Conservation (phyloP, 2,888 invertebrate genomes). For the Coelopa pilipes region DNA sequence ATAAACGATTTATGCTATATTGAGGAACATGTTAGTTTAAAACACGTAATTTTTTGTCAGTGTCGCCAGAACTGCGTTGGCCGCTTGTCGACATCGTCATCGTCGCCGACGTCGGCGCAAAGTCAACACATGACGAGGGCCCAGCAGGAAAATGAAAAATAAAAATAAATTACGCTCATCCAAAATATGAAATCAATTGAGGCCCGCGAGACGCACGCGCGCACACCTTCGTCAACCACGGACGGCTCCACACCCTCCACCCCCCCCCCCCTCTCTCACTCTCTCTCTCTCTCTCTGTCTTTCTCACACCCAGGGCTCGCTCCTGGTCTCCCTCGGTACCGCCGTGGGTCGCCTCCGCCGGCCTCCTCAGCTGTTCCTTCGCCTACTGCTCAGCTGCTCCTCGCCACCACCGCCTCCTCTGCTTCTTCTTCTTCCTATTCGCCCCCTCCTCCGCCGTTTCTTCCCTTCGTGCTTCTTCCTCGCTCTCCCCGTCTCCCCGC, state of each 20-base stretch:
- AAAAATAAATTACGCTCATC: too few relatives aligned
- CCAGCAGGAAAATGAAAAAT: not conserved
- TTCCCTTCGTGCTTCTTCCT: too few relatives aligned
- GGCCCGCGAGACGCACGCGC: constrained; percentile 21
- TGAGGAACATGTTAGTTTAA: too few relatives aligned
- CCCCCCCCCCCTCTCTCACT: not conserved
- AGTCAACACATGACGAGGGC: constrained; percentile 9
- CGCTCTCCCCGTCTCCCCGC: too few relatives aligned
- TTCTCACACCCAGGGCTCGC: too few relatives aligned
- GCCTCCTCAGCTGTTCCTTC: too few relatives aligned
- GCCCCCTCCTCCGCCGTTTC: too few relatives aligned
- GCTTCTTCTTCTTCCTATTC: constrained; percentile 13
- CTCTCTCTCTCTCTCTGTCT: not conserved
- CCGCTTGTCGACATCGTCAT: not conserved
- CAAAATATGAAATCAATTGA: constrained; percentile 5
- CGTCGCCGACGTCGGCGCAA: not conserved
- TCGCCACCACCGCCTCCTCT: not conserved
- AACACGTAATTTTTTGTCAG: not conserved
- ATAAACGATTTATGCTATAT: too few relatives aligned
- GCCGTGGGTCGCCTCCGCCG: too few relatives aligned
- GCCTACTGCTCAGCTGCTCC: too few relatives aligned
- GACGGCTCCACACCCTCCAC: not conserved
- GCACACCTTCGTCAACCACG: constrained; percentile 21
- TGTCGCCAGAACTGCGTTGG: constrained; percentile 22
- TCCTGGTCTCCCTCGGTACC: too few relatives aligned